A percentile compares a stretch with the other conserved stretches of the same genome.
Conservation (phyloP, 1,140 invertebrate species). For the Drosophila elegans region DNA sequence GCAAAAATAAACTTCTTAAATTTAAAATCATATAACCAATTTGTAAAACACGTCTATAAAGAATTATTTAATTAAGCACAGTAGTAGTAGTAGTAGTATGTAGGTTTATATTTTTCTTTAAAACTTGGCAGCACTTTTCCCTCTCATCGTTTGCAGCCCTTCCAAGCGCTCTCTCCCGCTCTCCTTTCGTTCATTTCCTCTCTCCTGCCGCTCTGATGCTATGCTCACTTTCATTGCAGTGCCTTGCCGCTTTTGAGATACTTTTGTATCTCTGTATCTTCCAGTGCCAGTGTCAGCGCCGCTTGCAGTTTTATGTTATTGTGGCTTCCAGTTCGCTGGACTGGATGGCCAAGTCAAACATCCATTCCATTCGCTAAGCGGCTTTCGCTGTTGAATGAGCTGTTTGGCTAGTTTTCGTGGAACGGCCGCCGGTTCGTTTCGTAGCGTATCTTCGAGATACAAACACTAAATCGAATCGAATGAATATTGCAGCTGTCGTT, state of each 20-base stretch:
- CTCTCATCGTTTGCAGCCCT: slow-evolving; percentile 12
- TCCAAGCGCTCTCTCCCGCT: slow-evolving; percentile 19
- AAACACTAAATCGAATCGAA: slow-evolving; percentile 36
- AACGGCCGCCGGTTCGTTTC: slow-evolving; percentile 22
- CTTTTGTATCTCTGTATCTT: slow-evolving; percentile 43
- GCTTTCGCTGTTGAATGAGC: slow-evolving; percentile 77
- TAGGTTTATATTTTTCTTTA: not conserved
- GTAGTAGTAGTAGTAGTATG: too few relatives aligned
- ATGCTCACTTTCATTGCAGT: slow-evolving; percentile 42
- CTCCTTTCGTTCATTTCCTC: not conserved
- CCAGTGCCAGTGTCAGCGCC: slow-evolving; percentile 36
- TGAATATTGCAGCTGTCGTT: slow-evolving; percentile 69
- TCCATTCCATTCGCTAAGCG: slow-evolving; percentile 66
- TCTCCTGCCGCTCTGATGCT: not conserved
- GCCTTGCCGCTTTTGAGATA: slow-evolving; percentile 22
- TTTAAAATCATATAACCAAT: too few relatives aligned
- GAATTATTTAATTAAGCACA: not conserved
- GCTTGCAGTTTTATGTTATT: slow-evolving; percentile 54
- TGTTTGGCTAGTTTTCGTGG: slow-evolving; percentile 23
- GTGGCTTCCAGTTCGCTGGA: slow-evolving; percentile 39
- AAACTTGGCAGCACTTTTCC: slow-evolving; percentile 42
- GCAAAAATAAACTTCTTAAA: too few relatives aligned
- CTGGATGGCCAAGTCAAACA: slow-evolving; percentile 39
- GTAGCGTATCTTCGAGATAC: slow-evolving; percentile 37
- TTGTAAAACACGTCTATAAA: too few relatives aligned